phyloP scores from a whole-genome alignment of 2,113 vertebrate species.

The Lagenorhynchus albirostris region DNA sequence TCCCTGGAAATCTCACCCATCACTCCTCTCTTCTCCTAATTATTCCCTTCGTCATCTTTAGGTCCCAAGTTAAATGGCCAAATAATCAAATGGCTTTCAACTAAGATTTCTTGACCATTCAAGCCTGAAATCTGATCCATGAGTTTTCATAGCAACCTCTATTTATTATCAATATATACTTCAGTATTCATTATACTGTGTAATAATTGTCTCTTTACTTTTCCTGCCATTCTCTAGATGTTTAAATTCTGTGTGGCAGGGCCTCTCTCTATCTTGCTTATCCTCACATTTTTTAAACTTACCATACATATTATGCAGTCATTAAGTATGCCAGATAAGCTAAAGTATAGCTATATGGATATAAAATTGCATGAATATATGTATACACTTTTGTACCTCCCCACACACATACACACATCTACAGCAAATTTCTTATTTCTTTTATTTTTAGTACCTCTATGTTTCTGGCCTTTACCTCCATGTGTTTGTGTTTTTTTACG shows the following conservation, averaged over 20 bases:
- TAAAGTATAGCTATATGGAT: neutral
- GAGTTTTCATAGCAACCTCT: neutral
- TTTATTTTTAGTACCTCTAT: neutral
- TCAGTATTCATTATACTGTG: neutral
- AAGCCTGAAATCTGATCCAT: neutral
- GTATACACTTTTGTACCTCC: neutral
- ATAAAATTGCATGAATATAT: neutral
- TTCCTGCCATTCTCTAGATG: neutral
- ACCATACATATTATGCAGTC: neutral
- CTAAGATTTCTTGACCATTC: neutral
- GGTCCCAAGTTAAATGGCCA: neutral
- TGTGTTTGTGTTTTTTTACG: no score
- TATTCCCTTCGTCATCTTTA: neutral
- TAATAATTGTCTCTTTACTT: neutral
- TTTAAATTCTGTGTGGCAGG: neutral
- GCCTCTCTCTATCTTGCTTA: neutral
- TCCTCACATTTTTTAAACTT: neutral
- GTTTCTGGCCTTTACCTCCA: neutral
- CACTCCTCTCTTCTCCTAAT: accelerated
- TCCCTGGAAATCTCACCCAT: neutral
- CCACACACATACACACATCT: neutral
- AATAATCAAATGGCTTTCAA: neutral
- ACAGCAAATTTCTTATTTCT: neutral
- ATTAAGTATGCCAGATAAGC: neutral
- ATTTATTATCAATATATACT: neutral